Conservation (phyloP, 2,797 vertebrate genomes). For the Ctenopoma multispine region DNA sequence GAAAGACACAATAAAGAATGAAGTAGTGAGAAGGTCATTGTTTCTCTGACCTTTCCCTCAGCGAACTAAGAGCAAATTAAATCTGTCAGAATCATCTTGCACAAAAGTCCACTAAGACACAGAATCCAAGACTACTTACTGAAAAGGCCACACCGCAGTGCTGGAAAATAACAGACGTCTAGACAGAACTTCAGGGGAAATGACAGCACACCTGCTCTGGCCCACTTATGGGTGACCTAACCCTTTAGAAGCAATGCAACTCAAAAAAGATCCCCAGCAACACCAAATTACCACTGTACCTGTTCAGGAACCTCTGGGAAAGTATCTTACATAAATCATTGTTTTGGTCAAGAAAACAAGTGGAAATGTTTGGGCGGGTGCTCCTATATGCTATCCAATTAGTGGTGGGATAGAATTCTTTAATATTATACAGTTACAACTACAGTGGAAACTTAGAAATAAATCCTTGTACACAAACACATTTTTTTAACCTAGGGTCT, state of each 20-base stretch:
- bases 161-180: conserved; percentile 44
- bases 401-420: conserved; percentile 60
- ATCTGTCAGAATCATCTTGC: conserved; percentile 54
- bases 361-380: conserved; percentile 25
- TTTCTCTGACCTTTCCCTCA: conserved; percentile 48
- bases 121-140: conserved; percentile 21
- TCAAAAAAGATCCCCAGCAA: conserved; percentile 18
- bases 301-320: conserved; percentile 27
- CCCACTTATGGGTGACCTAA: conserved; percentile 20
- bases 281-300: conserved; percentile 41
- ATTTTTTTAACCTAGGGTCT: not conserved
- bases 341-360: conserved; percentile 35
- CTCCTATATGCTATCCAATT: conserved; percentile 42
- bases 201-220: conserved; percentile 42
- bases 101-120: conserved; percentile 39
- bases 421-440: conserved; percentile 42
- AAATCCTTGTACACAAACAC: not conserved
- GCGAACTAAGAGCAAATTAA: conserved; percentile 28
- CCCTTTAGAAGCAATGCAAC: conserved; percentile 26
- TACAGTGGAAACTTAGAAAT: conserved; percentile 25
- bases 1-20: not conserved
- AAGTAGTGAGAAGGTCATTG: conserved; percentile 35
- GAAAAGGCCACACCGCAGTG: conserved; percentile 53
- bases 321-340: conserved; percentile 55
- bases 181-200: conserved; percentile 37